Percentiles rank a stretch among this genome's conserved stretches.
phyloP scores from a whole-genome alignment of 1,140 invertebrate species.

The Leptinotarsa lineolata region DNA sequence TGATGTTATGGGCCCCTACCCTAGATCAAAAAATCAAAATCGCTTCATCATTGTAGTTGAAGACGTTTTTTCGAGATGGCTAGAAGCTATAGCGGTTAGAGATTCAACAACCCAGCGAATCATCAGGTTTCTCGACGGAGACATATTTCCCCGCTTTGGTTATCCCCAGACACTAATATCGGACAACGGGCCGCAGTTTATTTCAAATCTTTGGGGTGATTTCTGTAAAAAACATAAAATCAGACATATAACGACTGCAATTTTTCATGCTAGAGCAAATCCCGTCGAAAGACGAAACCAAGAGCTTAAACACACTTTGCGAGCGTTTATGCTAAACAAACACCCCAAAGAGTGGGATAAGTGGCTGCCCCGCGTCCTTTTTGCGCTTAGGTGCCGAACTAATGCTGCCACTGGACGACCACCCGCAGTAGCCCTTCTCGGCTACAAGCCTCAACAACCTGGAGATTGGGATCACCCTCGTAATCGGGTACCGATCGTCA shows the following conservation, averaged over 20 bases:
- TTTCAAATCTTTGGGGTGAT: no score
- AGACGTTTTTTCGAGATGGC: conserved; percentile 15
- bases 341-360: neutral
- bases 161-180: neutral
- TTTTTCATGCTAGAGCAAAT: neutral
- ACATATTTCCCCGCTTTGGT: neutral
- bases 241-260: neutral
- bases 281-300: conserved; percentile 6
- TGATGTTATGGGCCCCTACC: conserved; percentile 11
- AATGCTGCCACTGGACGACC: neutral
- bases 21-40: neutral
- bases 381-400: neutral
- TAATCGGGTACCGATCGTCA: neutral
- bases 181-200: conserved; percentile 9
- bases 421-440: neutral
- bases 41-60: conserved; percentile 11
- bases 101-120: neutral
- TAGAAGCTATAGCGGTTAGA: conserved; percentile 7
- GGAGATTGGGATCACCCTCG: neutral
- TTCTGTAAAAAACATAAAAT: neutral
- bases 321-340: neutral
- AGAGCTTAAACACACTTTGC: neutral
- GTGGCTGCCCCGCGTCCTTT: neutral
- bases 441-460: neutral
- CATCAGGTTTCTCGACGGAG: neutral